phyloP scores from a whole-genome alignment of 2,797 vertebrate species.

The Acomys russatus region DNA sequence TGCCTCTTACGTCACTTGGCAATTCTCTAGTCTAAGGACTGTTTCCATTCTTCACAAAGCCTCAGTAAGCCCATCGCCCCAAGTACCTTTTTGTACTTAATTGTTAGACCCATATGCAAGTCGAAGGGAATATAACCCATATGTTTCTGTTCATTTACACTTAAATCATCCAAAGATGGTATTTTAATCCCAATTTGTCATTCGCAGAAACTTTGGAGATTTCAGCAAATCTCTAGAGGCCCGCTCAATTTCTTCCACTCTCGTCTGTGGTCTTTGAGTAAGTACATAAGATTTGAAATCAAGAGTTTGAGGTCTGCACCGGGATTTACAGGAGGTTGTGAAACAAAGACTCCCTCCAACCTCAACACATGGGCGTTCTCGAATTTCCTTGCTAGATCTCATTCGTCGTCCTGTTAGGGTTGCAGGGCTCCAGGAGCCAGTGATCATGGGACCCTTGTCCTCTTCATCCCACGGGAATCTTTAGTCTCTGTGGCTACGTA shows the following conservation, averaged over 20 bases:
- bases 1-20: too few relatives aligned
- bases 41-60: slow-evolving; percentile 41
- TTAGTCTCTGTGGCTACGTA: not conserved
- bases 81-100: slow-evolving; percentile 66
- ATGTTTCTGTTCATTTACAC: slow-evolving; percentile 74
- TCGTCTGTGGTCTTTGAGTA: slow-evolving; percentile 46
- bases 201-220: slow-evolving; percentile 69
- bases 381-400: not conserved
- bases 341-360: not conserved
- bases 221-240: slow-evolving; percentile 58
- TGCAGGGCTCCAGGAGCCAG: not conserved
- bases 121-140: slow-evolving; percentile 69
- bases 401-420: not conserved
- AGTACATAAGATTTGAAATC: slow-evolving; percentile 1
- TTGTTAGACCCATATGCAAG: slow-evolving; percentile 67
- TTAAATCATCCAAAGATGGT: slow-evolving; percentile 76
- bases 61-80: slow-evolving; percentile 9
- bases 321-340: slow-evolving; percentile 15
- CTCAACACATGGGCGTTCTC: not conserved
- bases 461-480: accelerated
- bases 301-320: not conserved
- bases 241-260: not conserved
- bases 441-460: accelerated
- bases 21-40: not conserved
- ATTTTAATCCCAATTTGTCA: slow-evolving; percentile 81